Evolutionary conservation across 2,888 invertebrate species (phyloP).

Genomic region (Sepiola atlantica): DNA sequence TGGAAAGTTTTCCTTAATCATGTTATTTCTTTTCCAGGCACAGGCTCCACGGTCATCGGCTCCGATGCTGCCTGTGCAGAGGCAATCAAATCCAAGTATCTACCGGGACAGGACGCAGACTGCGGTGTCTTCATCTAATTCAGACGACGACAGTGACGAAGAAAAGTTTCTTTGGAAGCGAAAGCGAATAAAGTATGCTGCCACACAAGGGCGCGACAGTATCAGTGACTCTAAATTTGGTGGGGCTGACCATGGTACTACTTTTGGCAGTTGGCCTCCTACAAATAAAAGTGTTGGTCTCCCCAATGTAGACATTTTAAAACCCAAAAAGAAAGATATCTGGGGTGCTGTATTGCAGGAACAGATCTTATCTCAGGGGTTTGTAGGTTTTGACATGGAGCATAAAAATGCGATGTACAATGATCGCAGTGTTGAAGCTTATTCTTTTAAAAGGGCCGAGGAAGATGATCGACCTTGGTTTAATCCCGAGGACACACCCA

Average conservation of each 20-base stretch:
- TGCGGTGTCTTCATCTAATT: slow-evolving; percentile 49
- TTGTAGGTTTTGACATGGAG: slow-evolving; percentile 84
- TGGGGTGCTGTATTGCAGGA: slow-evolving; percentile 85
- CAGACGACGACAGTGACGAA: slow-evolving; percentile 56
- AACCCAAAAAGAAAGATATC: slow-evolving; percentile 80
- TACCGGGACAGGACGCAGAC: slow-evolving; percentile 45
- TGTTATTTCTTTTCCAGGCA: not conserved
- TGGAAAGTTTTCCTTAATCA: no score
- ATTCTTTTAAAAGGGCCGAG: slow-evolving; percentile 61
- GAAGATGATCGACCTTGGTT: slow-evolving; percentile 56
- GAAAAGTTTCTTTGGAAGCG: slow-evolving; percentile 57
- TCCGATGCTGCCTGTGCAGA: slow-evolving; percentile 20
- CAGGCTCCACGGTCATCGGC: not conserved
- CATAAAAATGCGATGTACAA: slow-evolving; percentile 77
- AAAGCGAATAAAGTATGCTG: slow-evolving; percentile 55
- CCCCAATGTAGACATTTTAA: slow-evolving; percentile 47
- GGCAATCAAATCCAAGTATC: not conserved
- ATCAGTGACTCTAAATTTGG: slow-evolving; percentile 1
- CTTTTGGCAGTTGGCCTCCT: not conserved
- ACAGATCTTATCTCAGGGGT: slow-evolving; percentile 85
- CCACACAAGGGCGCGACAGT: slow-evolving; percentile 33
- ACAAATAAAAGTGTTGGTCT: slow-evolving; percentile 47
- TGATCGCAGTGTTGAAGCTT: slow-evolving; percentile 64
- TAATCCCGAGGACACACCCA: not conserved
- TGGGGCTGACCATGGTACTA: not conserved